A percentile compares a stretch with the other conserved stretches of the same genome.
These are phyloP conservation scores for Vollenhovia emeryi DNA, from an alignment of 1,140 invertebrate genomes.

Conservation along the genomic window DNA sequence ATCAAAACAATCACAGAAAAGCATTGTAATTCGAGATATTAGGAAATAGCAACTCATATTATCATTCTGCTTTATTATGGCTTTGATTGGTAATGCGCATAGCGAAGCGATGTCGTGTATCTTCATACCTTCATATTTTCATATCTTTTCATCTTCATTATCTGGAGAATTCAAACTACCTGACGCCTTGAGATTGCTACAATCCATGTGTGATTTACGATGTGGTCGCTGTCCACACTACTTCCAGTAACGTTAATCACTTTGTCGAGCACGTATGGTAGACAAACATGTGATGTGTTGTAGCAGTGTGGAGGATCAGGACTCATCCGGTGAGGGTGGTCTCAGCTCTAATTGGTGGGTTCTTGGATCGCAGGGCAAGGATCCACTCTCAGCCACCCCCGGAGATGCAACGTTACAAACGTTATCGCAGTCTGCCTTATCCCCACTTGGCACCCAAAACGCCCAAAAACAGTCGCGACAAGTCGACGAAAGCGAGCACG, in stretches of 20 bases:
- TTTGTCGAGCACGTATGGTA: slow-evolving; percentile 69
- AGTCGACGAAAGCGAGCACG: slow-evolving; percentile 17
- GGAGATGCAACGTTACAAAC: slow-evolving; percentile 71
- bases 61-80: slow-evolving; percentile 16
- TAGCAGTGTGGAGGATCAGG: slow-evolving; percentile 80
- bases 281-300: slow-evolving; percentile 75
- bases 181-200: slow-evolving; percentile 68
- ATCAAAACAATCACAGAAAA: slow-evolving; percentile 10
- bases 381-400: slow-evolving; percentile 63
- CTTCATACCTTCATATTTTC: slow-evolving; percentile 2
- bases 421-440: slow-evolving; percentile 75
- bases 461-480: slow-evolving; percentile 29
- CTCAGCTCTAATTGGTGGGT: slow-evolving; percentile 81
- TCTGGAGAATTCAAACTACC: slow-evolving; percentile 27
- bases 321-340: slow-evolving; percentile 74
- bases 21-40: not conserved
- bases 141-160: slow-evolving; percentile 30
- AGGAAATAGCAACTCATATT: slow-evolving; percentile 2
- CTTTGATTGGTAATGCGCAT: not conserved
- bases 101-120: not conserved
- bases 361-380: slow-evolving; percentile 80
- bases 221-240: slow-evolving; percentile 37
- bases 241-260: slow-evolving; percentile 47
- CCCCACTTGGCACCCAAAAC: slow-evolving; percentile 64
- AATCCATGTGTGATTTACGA: slow-evolving; percentile 51